phyloP scores from a whole-genome alignment of 2,888 invertebrate genomes.

The Girardia tigrina region DNA sequence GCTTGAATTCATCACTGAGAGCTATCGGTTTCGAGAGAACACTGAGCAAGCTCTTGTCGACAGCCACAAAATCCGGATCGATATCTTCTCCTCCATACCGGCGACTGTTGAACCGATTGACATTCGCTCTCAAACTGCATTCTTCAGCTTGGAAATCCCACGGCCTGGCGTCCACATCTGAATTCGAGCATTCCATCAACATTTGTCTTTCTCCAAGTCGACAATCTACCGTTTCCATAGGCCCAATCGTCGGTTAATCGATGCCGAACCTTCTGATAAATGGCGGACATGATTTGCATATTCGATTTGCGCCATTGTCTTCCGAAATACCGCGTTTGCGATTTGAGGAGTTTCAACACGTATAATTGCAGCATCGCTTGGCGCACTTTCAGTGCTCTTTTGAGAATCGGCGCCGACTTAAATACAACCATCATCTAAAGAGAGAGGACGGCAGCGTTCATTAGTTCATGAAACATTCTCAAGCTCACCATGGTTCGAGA shows the following conservation, averaged over 20 bases:
- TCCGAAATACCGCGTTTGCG: constrained; percentile 97
- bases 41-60: constrained; percentile 69
- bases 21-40: constrained; percentile 66
- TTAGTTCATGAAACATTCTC: not conserved
- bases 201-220: too few relatives aligned
- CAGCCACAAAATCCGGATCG: constrained; percentile 56
- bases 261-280: constrained; percentile 82
- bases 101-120: constrained; percentile 85
- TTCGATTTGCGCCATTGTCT: constrained; percentile 97
- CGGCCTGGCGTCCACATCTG: constrained; percentile 81
- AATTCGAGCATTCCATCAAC: too few relatives aligned
- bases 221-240: constrained; percentile 81
- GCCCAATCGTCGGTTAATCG: constrained; percentile 98
- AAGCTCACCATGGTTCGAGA: constrained; percentile 60
- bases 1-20: constrained; percentile 64
- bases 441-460: not conserved
- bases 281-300: constrained; percentile 98
- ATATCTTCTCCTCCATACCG: constrained; percentile 60
- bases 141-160: constrained; percentile 96
- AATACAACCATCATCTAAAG: constrained; percentile 83
- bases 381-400: constrained; percentile 70
- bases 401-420: constrained; percentile 93
- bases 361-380: constrained; percentile 92
- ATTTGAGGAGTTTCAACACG: constrained; percentile 86
- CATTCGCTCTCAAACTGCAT: constrained; percentile 72